Evolutionary conservation across 2,797 vertebrate genomes (phyloP), one percentile per base, ranked within the genome.

Genomic region (Poeciliopsis turneri): DNA sequence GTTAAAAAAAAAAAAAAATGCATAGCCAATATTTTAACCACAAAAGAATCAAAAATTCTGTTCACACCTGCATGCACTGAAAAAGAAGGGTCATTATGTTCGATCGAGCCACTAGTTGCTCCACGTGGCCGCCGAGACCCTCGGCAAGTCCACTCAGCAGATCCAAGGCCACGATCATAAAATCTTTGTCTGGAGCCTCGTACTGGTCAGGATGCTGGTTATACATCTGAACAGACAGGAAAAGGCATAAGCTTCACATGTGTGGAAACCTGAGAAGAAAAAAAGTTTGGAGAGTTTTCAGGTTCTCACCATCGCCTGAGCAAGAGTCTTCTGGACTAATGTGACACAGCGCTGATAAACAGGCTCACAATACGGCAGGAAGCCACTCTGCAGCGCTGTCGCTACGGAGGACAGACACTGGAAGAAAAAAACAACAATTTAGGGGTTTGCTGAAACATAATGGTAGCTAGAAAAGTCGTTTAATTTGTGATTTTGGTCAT

Each of bases 331-430:
- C 93, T 98, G 97, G 46, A 98, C 98, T 23, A 98, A 93, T 0
- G 97, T 98, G 88, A 99, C 98, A 2, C 98, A 99, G 87, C 98
- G 97, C 92, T 98, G 97, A 86, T 99, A 98, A 15, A 98, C 98
- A 0, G 98, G 98, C 91, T 99, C 98, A 30, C 98, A 98, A 92
- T 99, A 98, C 46, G 97, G 98, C 82, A 99, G 93, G 89, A 98
- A 98, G 1, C 97, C 98, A 1, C 97, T 98, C 93, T 99, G 98
- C 77, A 99, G 93, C 57, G 98, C 97, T 0, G 98, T 98, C 74
- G 98, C 98, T 82, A 98, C 97, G 0, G 98, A 98, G 0, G 98
- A 98, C 77, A 99, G 91, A 92, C 97, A 98, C 97, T 98, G 77
- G 46, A 28, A 51, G 1, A 25, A 28, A 7, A 30, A 8, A 28